Evolutionary conservation across 2,888 invertebrate species (phyloP), one percentile per base, ranked within the genome.

Genomic region (Germaria angustata): DNA sequence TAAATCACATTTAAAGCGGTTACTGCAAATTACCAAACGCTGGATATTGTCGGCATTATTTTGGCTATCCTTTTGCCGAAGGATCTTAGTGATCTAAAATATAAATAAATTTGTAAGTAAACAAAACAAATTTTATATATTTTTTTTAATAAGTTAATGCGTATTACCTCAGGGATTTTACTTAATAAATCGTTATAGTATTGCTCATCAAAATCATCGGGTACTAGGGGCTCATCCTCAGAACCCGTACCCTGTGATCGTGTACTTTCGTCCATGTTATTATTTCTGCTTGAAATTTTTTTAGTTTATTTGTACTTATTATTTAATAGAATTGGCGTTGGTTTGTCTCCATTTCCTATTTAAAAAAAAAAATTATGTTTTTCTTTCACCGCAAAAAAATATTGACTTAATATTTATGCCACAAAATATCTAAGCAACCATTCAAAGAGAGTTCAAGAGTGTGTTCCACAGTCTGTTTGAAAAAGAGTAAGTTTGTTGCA

Each of bases 151-250:
- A 53, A 7, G 0, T 15, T 28, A 28, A 13, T n/a, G n/a, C n/a
- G n/a, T n/a, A 9, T 44, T 32, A 90, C 90, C 85, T 90, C 89
- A 8, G 88, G 87, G 2, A 90, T 86, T 86, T 89, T 90, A 0
- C 86, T 86, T 20, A 87, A 84, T 20, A 91, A 84, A n/a, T 86
- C 86, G 28, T 86, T 85, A 59, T 86, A 90, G 77, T 88, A 91
- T 49, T 91, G 90, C 82, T 91, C 91, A 68, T 91, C 90, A 20
- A 91, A 90, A 17, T 89, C 86, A 44, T 90, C 89, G 7, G 91
- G 91, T 22, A 91, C 90, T 57, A 91, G 71, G 2, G 90, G 90
- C 81, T 91, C 91, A 82, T 91, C 91, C 75, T 91, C 91, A 9
- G 90, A 90, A 7, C 88, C 91, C 0, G 91, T 90, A 68, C 88